Base-by-base conservation (phyloP, 1,140 invertebrate genomes). In the Papilio machaon region DNA sequence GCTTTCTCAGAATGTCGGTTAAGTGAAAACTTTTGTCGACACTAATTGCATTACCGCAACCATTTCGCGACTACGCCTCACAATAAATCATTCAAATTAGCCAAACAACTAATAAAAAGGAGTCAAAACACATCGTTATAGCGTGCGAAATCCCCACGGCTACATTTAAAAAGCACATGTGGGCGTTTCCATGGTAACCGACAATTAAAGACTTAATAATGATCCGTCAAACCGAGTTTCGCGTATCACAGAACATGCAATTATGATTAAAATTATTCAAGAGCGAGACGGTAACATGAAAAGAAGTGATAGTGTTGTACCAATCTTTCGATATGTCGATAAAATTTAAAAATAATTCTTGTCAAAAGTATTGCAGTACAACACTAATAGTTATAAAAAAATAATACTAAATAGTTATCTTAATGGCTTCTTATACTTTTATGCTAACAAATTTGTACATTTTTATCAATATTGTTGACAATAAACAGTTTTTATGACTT, bases 161-260 rank as follows among this genome's bases (percentile, higher is more conserved):
- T 30, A 17, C 6, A 38, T 54, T 54, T 13, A 84, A 82, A 85
- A 85, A 84, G 38, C 54, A 83, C 85, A 85, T 82, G 86, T 91
- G 84, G 91, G 92, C 91, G 91, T 91, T 80, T 73, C 91, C 87
- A 87, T 88, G 84, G 90, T 86, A 89, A 92, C 90, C 88, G 87
- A 83, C 83, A 82, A 87, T 90, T 91, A 90, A 94, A 85, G 89
- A 90, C 89, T 92, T 89, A 90, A 93, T 92, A 93, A 92, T 93
- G 88, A 92, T 90, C 84, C 87, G 67, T 75, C 84, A 87, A 85
- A 89, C 85, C 86, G 86, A 92, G 89, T 88, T 43, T 92, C 86
- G 86, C 86, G 88, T 91, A 91, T 91, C 88, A 88, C 86, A 88
- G 92, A 94, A 92, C 91, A 89, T 91, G 83, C 90, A 92, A 92